These are phyloP conservation scores for Lepidocyrtinus sp. DNA, from an alignment of 2,888 invertebrate species.

Conservation along the genomic window DNA sequence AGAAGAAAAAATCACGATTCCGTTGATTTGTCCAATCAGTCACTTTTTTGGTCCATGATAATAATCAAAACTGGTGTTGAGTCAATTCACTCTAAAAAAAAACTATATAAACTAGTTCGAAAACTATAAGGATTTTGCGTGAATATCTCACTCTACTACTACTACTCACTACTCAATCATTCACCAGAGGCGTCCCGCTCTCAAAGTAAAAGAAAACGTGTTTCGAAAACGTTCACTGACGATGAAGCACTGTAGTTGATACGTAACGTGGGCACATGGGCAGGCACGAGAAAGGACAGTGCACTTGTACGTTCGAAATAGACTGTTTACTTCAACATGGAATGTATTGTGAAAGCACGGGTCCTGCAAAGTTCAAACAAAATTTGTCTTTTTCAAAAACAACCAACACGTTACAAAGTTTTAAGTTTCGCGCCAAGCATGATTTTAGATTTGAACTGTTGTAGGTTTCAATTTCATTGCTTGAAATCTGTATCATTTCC, in stretches of 20 bases:
- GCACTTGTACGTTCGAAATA: too few species aligned
- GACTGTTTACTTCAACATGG: not conserved
- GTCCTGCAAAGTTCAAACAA: not conserved
- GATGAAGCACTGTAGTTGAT: too few species aligned
- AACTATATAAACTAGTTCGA: too few species aligned
- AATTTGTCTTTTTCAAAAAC: not conserved
- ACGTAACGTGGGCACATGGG: too few species aligned
- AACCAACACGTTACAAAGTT: too few species aligned
- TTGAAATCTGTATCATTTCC: not conserved
- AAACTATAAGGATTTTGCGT: not conserved
- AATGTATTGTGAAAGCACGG: not conserved
- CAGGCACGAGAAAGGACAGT: too few species aligned
- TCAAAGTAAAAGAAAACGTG: too few species aligned
- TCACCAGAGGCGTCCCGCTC: too few species aligned
- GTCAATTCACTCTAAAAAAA: too few species aligned
- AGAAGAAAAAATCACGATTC: slow-evolving; percentile 8
- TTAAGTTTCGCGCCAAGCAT: not conserved
- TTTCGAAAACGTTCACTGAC: too few species aligned
- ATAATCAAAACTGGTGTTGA: too few species aligned
- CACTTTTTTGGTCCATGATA: too few species aligned
- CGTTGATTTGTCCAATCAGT: not conserved
- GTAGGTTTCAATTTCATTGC: not conserved
- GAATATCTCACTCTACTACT: not conserved
- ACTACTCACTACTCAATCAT: not conserved
- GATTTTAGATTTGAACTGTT: not conserved